Percentiles rank a stretch among this genome's conserved stretches.
Conservation (phyloP, 2,888 invertebrate species). For the Cecidostiba fungosa region DNA sequence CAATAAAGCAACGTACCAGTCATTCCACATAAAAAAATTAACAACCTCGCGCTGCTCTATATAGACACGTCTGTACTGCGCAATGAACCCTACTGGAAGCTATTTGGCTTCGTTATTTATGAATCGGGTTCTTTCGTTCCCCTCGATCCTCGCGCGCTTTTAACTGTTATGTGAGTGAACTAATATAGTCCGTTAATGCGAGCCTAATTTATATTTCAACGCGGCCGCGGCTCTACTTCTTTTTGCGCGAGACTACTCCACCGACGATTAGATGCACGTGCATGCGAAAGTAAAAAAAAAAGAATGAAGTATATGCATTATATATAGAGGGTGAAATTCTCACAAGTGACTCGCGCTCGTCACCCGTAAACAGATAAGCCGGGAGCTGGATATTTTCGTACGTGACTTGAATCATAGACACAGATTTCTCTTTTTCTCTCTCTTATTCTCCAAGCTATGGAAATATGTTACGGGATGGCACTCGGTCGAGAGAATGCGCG, state of each 20-base stretch:
- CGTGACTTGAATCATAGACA: conserved; percentile 30
- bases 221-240: neutral
- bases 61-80: neutral
- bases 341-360: neutral
- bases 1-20: neutral
- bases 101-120: conserved; percentile 17
- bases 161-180: neutral
- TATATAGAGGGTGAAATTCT: neutral
- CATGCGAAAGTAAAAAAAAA: neutral
- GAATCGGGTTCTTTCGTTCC: neutral
- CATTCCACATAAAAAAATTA: neutral
- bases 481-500: neutral
- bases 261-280: neutral
- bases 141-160: neutral
- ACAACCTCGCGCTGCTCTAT: no score
- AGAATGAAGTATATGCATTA: neutral
- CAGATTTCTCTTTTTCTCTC: neutral
- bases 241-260: neutral
- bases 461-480: conserved; percentile 7
- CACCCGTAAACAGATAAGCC: conserved; percentile 18
- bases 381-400: conserved; percentile 6
- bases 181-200: conserved; percentile 23
- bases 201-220: conserved; percentile 24
- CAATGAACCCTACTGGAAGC: neutral
- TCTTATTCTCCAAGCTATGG: neutral